phyloP scores from a whole-genome alignment of 2,888 invertebrate genomes.

The Cheilosia impressa region DNA sequence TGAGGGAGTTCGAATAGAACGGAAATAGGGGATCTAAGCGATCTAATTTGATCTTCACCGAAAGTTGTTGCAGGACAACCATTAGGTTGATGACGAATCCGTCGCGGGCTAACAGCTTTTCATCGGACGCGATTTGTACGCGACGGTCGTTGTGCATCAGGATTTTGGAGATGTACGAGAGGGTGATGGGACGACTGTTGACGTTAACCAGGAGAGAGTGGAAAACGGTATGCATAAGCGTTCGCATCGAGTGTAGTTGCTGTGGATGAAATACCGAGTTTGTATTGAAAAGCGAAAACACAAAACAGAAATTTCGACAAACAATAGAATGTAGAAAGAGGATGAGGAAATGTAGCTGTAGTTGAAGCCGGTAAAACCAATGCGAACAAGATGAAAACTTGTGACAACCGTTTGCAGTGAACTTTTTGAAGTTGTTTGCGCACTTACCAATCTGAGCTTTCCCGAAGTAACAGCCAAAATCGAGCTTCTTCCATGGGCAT shows the following conservation, averaged over 20 bases:
- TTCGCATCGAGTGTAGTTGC: conserved; percentile 91
- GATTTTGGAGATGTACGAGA: conserved; percentile 91
- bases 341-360: too few relatives aligned
- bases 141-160: conserved; percentile 93
- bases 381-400: too few relatives aligned
- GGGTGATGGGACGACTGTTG: conserved; percentile 90
- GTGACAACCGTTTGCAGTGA: too few relatives aligned
- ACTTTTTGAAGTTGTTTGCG: neutral
- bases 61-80: conserved; percentile 94
- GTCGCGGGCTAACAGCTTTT: conserved; percentile 93
- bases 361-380: too few relatives aligned
- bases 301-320: too few relatives aligned
- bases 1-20: conserved; percentile 90
- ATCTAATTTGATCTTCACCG: conserved; percentile 94
- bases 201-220: conserved; percentile 93
- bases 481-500: conserved; percentile 85
- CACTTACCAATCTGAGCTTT: conserved; percentile 81
- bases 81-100: conserved; percentile 98
- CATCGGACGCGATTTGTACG: conserved; percentile 95
- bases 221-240: conserved; percentile 91
- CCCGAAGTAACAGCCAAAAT: conserved; percentile 78
- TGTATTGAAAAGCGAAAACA: too few relatives aligned
- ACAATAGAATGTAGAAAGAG: too few relatives aligned
- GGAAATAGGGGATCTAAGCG: conserved; percentile 95
- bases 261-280: conserved; percentile 83